Evolutionary conservation across 1,140 invertebrate genomes (phyloP).

Genomic region (Drosophila bocqueti): DNA sequence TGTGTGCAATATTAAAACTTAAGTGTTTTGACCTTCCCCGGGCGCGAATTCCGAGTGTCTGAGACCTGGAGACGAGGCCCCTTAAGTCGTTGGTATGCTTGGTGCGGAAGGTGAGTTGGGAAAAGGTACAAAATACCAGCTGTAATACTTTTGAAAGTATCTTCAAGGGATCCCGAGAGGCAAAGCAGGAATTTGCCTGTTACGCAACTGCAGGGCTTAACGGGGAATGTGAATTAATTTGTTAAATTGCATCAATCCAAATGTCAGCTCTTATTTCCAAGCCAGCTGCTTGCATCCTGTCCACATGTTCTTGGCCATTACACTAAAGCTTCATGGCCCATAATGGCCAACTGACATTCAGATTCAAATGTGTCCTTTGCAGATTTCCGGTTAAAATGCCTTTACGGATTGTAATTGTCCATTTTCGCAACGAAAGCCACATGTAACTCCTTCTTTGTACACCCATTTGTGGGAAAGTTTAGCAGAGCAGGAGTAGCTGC

Average conservation of each 20-base stretch:
- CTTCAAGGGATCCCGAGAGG: background rate
- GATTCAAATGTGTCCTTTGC: conserved; percentile 26
- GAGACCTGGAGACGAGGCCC: background rate
- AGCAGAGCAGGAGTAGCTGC: background rate
- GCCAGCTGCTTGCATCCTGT: background rate
- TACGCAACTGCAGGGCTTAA: background rate
- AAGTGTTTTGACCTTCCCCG: conserved; percentile 62
- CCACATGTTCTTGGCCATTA: conserved; percentile 1
- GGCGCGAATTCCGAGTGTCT: conserved; percentile 11
- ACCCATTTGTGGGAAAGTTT: background rate
- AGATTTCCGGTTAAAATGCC: conserved; percentile 12
- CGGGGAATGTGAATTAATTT: conserved; percentile 9
- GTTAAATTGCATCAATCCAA: conserved; percentile 3
- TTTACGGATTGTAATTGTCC: conserved; percentile 42
- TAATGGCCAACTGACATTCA: conserved; percentile 12
- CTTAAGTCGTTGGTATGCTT: conserved; percentile 3
- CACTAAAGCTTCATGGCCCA: conserved; percentile 1
- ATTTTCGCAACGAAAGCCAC: conserved; percentile 25
- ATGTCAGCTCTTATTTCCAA: background rate
- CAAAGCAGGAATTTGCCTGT: conserved; percentile 2
- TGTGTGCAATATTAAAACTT: conserved; percentile 59
- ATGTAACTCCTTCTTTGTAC: conserved; percentile 4
- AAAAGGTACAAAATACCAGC: conserved; percentile 26
- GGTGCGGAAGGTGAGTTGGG: conserved; percentile 8
- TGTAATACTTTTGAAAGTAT: background rate